Evolutionary conservation across 2,797 vertebrate species (phyloP), one percentile per base, ranked within the genome.

Genomic region (Cossypha niveicapilla): DNA sequence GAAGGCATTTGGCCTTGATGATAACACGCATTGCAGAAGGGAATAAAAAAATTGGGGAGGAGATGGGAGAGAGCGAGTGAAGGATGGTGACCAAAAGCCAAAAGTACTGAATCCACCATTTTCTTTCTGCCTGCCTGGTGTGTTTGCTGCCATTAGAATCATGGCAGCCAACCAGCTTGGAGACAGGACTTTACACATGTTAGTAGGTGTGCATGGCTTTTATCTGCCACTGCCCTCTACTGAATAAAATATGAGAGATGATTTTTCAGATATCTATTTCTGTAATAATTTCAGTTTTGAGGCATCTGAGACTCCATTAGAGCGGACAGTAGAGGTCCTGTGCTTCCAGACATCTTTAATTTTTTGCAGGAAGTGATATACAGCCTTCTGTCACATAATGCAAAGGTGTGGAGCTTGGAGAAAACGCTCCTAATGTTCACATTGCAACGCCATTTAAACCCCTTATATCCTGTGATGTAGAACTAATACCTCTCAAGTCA

Each of bases 191-290:
- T 62, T 7, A 61, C 61, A 27, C 7, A 42, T 37, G 56, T 75
- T 62, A 44, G 37, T 66, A 58, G 47, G 51, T 17, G 3, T 42
- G n/a, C 8, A 6, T 3, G 67, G 84, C 80, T 93, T 96, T 87
- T 92, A 92, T 93, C 88, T 96, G 74, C 78, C 94, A 66, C 90
- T 94, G 93, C 90, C 80, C 74, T 95, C 88, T 96, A 42, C 63
- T 94, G 88, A 94, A 85, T 70, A 61, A 73, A 91, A 39, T 34
- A 94, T 11, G 18, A 92, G 94, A 73, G 24, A 25, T 30, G 67
- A 37, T 71, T 83, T 89, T 86, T 87, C 68, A 80, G 27, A 22
- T 92, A 27, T 86, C 24, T 47, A 24, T 85, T 86, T 90, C 79
- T 75, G 39, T 71, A 86, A 74, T 86, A 54, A 47, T 80, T 86